Conservation (phyloP, 2,888 invertebrate species). For the Zygothrica quintamaculata region DNA sequence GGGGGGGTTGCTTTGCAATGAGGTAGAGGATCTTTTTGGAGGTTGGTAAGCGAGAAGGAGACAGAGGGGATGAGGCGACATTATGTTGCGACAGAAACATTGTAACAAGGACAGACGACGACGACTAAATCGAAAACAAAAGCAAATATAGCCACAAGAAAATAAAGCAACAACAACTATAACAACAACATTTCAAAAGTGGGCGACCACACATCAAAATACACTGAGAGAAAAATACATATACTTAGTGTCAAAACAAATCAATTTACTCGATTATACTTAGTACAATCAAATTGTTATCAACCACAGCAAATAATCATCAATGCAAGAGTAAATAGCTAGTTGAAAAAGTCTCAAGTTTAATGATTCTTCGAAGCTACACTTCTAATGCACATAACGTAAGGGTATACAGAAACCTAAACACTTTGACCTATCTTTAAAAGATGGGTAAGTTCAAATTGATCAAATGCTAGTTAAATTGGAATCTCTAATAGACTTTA, state of each 20-base stretch:
- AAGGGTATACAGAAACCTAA: no score
- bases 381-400: no score
- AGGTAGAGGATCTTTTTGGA: background rate
- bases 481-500: no score
- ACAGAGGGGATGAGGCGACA: slow-evolving; percentile 27
- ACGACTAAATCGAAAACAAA: slow-evolving; percentile 65
- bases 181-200: slow-evolving; percentile 53
- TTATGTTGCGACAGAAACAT: slow-evolving; percentile 66
- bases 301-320: background rate
- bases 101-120: slow-evolving; percentile 65
- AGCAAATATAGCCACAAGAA: slow-evolving; percentile 37
- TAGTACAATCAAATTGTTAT: background rate
- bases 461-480: no score
- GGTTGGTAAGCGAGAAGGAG: slow-evolving; percentile 1
- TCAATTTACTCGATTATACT: no score
- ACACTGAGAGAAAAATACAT: slow-evolving; percentile 53
- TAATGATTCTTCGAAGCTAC: no score
- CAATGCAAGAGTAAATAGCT: no score
- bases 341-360: no score
- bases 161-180: slow-evolving; percentile 23
- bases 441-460: no score
- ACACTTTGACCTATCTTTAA: no score
- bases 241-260: background rate
- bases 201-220: slow-evolving; percentile 71
- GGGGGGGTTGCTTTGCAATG: background rate